Evolutionary conservation across 2,888 invertebrate genomes (phyloP), one percentile per base, ranked within the genome.

Genomic region (Phaonia tiefii): DNA sequence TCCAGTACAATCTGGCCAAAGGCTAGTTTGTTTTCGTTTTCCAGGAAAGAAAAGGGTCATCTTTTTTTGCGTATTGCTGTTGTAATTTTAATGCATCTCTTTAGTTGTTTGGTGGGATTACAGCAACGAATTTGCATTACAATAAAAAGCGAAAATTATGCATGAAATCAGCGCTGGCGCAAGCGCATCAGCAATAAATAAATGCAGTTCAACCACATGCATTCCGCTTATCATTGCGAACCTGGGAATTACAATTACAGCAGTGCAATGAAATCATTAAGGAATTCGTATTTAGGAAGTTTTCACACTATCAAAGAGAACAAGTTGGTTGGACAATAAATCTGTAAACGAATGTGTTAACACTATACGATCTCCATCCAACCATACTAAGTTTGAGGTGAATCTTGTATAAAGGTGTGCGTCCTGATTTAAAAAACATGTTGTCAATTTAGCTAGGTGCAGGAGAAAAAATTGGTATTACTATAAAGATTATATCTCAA

Each of bases 21-120:
- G 74, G 74, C 76, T 15, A 63, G 31, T 22, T 15, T 63, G 20
- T 20, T 11, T 71, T 77, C 76, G 58, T 69, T 80, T 80, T 80
- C 80, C 80, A 58, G 77, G 76, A 77, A 80, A 49, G 71, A 69
- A 77, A 80, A 80, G 80, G 80, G 74, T 80, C 74, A 77, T 77
- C 74, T 66, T 67, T 70, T 56, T 66, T 31, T 58, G 51, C 15
- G 39, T 54, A 44, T 72, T 76, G 56, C 65, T 44, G 26, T 65
- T 46, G 49, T 26, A 22, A 5, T 63, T 17, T 70, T 15, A 60
- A 67, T 70, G 4, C 4, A 31, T 31, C 31, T 31, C 8, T 8
- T 31, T 31, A 31, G 56, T 70, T 15, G 42, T 56, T 65, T 60
- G 54, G 49, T 51, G 60, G 63, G 31, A 63, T 54, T 69, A 65